phyloP scores from a whole-genome alignment of 2,888 invertebrate species.

The Tenthredo amoena region DNA sequence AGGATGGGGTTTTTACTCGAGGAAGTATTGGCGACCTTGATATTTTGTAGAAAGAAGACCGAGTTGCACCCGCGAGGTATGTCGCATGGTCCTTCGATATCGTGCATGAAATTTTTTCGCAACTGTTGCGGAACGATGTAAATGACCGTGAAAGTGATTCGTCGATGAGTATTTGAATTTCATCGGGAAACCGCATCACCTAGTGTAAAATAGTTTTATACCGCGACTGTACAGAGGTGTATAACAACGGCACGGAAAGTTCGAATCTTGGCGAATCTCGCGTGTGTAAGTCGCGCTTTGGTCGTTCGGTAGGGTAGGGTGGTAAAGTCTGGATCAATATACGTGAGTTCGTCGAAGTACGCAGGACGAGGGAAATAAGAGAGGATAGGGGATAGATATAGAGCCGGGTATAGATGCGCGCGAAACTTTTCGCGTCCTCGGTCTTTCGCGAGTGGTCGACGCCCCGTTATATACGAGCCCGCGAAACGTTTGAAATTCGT shows the following conservation, averaged over 20 bases:
- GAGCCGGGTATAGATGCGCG: conserved; percentile 3
- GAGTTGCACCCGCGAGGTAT: neutral
- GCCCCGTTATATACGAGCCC: conserved; percentile 25
- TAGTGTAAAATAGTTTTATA: neutral
- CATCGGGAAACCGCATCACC: neutral
- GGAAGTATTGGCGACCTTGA: neutral
- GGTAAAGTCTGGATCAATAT: conserved; percentile 41
- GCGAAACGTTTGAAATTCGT: conserved; percentile 49
- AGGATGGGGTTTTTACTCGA: neutral
- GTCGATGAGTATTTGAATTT: neutral
- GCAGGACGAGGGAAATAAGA: conserved; percentile 27
- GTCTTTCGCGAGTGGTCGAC: conserved; percentile 27
- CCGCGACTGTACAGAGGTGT: conserved; percentile 7
- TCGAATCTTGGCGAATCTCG: conserved; percentile 43
- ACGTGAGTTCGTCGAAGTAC: conserved; percentile 19
- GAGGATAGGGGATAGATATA: neutral
- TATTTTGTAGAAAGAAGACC: neutral
- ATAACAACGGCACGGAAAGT: conserved; percentile 25
- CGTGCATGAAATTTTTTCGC: neutral
- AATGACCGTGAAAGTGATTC: neutral
- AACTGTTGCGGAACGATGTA: neutral
- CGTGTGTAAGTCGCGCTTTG: conserved; percentile 35
- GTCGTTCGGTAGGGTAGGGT: neutral
- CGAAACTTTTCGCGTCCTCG: neutral
- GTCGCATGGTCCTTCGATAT: neutral